Conservation (phyloP, 92 coral and sea anemone species). For the Galaxea fascicularis region DNA sequence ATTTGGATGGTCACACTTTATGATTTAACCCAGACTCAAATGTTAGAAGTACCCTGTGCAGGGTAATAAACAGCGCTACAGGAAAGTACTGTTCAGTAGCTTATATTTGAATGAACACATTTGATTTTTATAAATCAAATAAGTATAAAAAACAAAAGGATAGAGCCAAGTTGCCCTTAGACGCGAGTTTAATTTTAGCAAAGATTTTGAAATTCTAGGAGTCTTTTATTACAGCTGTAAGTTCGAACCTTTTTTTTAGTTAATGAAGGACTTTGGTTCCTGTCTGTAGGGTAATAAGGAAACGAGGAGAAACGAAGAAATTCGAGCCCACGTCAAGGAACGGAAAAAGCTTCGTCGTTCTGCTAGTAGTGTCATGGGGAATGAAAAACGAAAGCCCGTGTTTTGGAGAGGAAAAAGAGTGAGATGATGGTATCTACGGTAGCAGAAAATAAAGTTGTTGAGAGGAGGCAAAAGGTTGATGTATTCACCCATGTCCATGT, state of each 20-base stretch:
- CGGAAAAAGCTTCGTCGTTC: slow-evolving; percentile 89
- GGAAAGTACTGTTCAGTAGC: no score
- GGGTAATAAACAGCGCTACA: no score
- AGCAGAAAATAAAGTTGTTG: background rate
- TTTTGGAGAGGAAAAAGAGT: slow-evolving; percentile 95
- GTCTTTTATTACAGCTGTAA: background rate
- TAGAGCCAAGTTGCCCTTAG: no score
- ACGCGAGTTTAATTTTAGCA: background rate
- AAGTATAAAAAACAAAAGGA: no score
- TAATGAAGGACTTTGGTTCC: background rate
- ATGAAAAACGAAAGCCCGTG: slow-evolving; percentile 82
- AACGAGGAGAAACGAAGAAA: slow-evolving; percentile 65
- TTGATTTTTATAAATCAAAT: no score
- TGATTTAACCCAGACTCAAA: no score
- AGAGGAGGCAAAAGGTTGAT: background rate
- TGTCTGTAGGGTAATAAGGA: slow-evolving; percentile 65
- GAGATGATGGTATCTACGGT: slow-evolving; percentile 32
- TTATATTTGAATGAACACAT: no score
- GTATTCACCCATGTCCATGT: background rate
- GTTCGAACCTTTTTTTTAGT: background rate
- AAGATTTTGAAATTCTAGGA: background rate
- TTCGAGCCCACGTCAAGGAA: slow-evolving; percentile 84
- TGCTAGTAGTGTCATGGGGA: slow-evolving; percentile 81
- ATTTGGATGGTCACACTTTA: no score
- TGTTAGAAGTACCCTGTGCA: no score